Base-by-base conservation (phyloP, 2,113 vertebrate species). In the Catharus bicknelli region DNA sequence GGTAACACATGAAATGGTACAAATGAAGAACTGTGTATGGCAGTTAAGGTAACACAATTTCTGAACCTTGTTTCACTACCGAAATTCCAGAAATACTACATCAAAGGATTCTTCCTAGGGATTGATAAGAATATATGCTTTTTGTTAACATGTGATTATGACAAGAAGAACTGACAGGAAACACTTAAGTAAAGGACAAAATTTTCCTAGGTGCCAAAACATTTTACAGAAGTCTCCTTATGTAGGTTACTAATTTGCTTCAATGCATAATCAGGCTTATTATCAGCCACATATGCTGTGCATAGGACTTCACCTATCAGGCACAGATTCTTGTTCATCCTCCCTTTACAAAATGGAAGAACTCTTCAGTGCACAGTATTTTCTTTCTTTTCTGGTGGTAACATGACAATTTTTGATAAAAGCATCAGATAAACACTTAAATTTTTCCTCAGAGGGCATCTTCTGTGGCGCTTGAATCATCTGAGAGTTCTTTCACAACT, bases 1-100 rank as follows among this genome's bases (percentile, higher is more conserved):
- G 23, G 32, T 11, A 63, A 70, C 1, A 10, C 11, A 15, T 17
- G n/a, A 48, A 77, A 69, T 0, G 0, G 22, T 38, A 53, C 0
- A 2, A 58, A 48, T n/a, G 15, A 75, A 80, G 67, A 90, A 43
- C 14, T 27, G 5, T 23, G 38, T 12, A 32, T 5, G 48, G 55
- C 18, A 86, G 13, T 62, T 29, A 42, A 47, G 47, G 38, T 21
- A 67, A n/a, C 27, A 47, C 0, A 2, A 19, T 11, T 55, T 84
- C 72, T 55, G 42, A 16, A 81, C 23, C 50, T 89, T 43, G 29
- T 53, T 81, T 72, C 69, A 53, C 25, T 68, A 53, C 36, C 63
- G 62, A 70, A 70, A 47, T 77, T 59, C 40, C 50, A 81, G 45
- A 69, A 90, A 80, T 16, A 45, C 59, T 61, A 38, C 53, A 78